Conservation (phyloP, 2,888 invertebrate genomes). For the Thyatira batis region DNA sequence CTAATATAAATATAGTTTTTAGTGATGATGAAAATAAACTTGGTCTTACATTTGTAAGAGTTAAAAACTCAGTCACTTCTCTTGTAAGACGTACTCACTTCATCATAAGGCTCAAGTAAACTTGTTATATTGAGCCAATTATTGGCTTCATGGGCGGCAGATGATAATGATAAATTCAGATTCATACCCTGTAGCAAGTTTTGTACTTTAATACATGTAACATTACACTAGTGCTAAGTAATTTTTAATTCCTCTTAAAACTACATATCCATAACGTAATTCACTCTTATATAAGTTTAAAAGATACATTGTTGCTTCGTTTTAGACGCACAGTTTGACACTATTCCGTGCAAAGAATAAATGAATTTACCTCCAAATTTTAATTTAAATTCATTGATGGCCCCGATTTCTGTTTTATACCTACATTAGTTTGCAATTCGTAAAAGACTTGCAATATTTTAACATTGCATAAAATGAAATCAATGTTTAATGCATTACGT, state of each 20-base stretch:
- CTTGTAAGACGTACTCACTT: too few relatives aligned
- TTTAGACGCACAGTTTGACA: slow-evolving; percentile 27
- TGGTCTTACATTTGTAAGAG: not conserved
- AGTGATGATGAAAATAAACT: slow-evolving; percentile 14
- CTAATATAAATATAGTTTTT: slow-evolving; percentile 23
- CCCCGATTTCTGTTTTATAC: slow-evolving; percentile 14
- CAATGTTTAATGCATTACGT: slow-evolving; percentile 17
- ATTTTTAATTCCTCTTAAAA: too few relatives aligned
- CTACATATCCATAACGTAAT: too few relatives aligned
- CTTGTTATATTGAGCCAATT: too few relatives aligned
- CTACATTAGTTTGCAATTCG: slow-evolving; percentile 8
- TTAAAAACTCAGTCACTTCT: too few relatives aligned
- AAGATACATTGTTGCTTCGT: slow-evolving; percentile 20
- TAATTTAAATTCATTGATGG: slow-evolving; percentile 19
- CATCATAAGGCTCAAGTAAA: too few relatives aligned
- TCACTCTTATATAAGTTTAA: slow-evolving; percentile 10
- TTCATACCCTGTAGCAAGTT: not conserved
- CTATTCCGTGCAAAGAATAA: slow-evolving; percentile 33
- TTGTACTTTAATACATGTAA: not conserved
- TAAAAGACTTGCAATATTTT: slow-evolving; percentile 9
- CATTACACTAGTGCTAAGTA: not conserved
- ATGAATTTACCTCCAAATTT: slow-evolving; percentile 11
- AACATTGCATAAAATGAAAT: slow-evolving; percentile 5
- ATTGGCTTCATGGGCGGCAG: too few relatives aligned
- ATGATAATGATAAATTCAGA: too few relatives aligned